Conservation (phyloP, 2,797 vertebrate genomes). For the Cossypha caffra region DNA sequence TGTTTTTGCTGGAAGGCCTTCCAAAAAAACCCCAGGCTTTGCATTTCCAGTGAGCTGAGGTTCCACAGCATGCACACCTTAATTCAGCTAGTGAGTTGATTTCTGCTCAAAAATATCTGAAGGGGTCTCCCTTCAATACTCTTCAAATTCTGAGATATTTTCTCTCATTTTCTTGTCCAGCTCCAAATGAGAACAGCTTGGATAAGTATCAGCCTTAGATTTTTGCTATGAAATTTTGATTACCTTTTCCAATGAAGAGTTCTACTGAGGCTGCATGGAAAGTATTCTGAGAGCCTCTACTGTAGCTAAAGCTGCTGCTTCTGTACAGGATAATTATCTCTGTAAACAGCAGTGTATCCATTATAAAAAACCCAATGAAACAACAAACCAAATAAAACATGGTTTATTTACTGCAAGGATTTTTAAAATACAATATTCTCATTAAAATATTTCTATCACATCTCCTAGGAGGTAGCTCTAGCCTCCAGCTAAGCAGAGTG, state of each 20-base stretch:
- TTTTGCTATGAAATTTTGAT: conserved; percentile 5
- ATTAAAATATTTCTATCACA: neutral
- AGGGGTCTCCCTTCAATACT: neutral
- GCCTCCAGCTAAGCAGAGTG: neutral
- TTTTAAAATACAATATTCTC: neutral
- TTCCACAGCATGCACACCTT: neutral
- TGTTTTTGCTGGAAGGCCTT: conserved; percentile 45
- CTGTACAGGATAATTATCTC: neutral
- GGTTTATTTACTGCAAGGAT: neutral
- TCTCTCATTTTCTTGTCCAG: neutral
- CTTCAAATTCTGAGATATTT: neutral
- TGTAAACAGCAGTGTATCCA: neutral
- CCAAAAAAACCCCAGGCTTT: neutral
- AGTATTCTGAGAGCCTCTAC: neutral
- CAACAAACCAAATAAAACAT: neutral
- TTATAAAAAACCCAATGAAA: neutral
- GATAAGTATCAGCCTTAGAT: neutral
- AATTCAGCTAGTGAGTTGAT: conserved; percentile 5
- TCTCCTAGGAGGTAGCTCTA: neutral
- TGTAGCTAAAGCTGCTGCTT: neutral
- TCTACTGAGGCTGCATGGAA: neutral
- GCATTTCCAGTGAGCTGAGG: conserved; percentile 2
- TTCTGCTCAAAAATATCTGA: neutral
- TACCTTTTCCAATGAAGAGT: neutral
- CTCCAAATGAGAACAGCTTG: neutral